Evolutionary conservation across 1,140 invertebrate species (phyloP).

Genomic region (Arctopsyche grandis): DNA sequence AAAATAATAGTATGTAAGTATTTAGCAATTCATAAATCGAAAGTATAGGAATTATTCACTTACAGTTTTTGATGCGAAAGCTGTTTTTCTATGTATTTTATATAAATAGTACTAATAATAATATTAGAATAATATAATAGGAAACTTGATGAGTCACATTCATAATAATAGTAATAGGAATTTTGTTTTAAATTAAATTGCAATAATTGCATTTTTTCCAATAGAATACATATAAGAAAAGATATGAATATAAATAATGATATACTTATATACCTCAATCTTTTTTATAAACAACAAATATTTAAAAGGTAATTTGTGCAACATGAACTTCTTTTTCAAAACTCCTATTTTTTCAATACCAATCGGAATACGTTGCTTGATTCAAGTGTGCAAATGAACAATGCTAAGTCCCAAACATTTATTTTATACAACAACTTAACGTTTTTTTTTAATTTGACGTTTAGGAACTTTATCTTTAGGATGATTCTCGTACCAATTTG

Average conservation of each 20-base stretch:
- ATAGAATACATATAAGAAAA: slow-evolving; percentile 35
- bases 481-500: background rate
- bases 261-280: slow-evolving; percentile 35
- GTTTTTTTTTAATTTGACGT: slow-evolving; percentile 23
- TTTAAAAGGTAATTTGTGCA: background rate
- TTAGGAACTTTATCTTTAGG: slow-evolving; percentile 26
- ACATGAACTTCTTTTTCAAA: slow-evolving; percentile 47
- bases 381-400: slow-evolving; percentile 10
- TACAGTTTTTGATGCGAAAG: background rate
- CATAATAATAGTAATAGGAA: background rate
- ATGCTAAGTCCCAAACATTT: slow-evolving; percentile 24
- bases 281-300: slow-evolving; percentile 3
- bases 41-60: background rate
- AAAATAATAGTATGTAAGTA: background rate
- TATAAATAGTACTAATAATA: slow-evolving; percentile 10
- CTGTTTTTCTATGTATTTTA: slow-evolving; percentile 18
- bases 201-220: background rate
- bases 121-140: background rate
- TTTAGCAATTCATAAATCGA: background rate
- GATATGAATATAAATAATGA: slow-evolving; percentile 52
- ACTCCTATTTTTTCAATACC: slow-evolving; percentile 41
- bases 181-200: background rate
- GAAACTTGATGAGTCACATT: slow-evolving; percentile 13
- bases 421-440: slow-evolving; percentile 10
- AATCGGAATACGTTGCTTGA: slow-evolving; percentile 41